Percentiles rank a stretch among this genome's conserved stretches.
phyloP scores from a whole-genome alignment of 1,140 invertebrate genomes.

The Camponotus pennsylvanicus region DNA sequence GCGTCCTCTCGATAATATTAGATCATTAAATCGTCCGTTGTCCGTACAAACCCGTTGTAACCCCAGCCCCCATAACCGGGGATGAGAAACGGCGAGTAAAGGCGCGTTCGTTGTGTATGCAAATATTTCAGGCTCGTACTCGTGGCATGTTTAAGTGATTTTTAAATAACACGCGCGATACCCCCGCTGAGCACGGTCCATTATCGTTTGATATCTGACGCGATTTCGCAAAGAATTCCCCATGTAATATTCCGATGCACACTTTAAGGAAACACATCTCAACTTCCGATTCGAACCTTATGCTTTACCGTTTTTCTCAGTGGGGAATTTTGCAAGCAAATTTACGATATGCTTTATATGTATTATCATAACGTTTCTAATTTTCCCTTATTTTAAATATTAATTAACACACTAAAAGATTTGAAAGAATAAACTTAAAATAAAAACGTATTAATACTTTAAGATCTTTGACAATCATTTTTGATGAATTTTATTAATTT shows the following conservation, averaged over 20 bases:
- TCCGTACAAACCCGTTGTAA: not conserved
- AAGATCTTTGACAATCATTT: not conserved
- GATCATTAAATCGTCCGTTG: slow-evolving; percentile 28
- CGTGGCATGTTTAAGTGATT: slow-evolving; percentile 48
- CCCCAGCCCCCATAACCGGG: not conserved
- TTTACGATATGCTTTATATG: not conserved
- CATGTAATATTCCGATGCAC: not conserved
- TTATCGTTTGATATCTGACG: slow-evolving; percentile 28
- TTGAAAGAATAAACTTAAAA: not conserved
- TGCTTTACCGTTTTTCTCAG: not conserved
- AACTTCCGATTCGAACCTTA: not conserved
- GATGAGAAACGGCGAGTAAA: slow-evolving; percentile 22
- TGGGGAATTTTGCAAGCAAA: not conserved
- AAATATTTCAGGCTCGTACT: slow-evolving; percentile 32
- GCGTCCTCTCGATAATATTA: slow-evolving; percentile 36
- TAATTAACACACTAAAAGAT: not conserved
- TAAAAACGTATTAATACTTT: not conserved
- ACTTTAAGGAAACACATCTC: not conserved
- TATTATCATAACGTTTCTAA: not conserved
- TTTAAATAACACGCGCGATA: slow-evolving; percentile 48
- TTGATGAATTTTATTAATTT: not conserved
- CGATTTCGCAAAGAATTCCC: slow-evolving; percentile 1
- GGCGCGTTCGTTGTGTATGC: not conserved
- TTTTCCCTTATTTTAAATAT: not conserved
- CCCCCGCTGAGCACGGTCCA: not conserved